phyloP scores from a whole-genome alignment of 2,113 vertebrate species.

The Naja naja region DNA sequence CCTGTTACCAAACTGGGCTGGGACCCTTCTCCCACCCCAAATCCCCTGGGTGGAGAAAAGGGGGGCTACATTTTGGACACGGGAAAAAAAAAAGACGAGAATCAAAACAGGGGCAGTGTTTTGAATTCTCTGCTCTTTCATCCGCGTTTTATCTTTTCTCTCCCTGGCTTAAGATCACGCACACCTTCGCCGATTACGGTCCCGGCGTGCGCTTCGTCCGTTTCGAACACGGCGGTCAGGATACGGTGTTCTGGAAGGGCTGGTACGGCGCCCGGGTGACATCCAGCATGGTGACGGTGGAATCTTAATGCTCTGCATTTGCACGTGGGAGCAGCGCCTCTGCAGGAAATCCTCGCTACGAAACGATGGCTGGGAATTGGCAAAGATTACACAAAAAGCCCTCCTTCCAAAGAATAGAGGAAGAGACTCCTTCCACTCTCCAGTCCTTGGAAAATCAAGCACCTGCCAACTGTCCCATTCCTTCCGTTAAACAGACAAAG shows the following conservation, averaged over 20 bases:
- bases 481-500: no score
- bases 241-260: constrained; percentile 88
- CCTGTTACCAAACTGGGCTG: neutral
- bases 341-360: neutral
- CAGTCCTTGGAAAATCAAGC: no score
- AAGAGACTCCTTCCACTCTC: no score
- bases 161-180: constrained; percentile 71
- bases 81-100: no score
- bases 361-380: neutral
- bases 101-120: neutral
- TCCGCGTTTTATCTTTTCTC: fast-evolving
- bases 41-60: neutral
- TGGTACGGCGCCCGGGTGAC: constrained; percentile 92
- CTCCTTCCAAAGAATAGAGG: no score
- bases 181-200: constrained; percentile 83
- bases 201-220: constrained; percentile 83
- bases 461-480: no score
- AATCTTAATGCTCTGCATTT: constrained; percentile 49
- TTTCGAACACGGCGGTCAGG: constrained; percentile 89
- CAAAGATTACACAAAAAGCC: no score
- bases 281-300: constrained; percentile 81
- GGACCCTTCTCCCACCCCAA: no score
- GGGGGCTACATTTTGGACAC: neutral
- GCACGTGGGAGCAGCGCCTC: neutral
- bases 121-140: neutral